phyloP scores from a whole-genome alignment of 2,113 vertebrate genomes.

The Mohoua ochrocephala region DNA sequence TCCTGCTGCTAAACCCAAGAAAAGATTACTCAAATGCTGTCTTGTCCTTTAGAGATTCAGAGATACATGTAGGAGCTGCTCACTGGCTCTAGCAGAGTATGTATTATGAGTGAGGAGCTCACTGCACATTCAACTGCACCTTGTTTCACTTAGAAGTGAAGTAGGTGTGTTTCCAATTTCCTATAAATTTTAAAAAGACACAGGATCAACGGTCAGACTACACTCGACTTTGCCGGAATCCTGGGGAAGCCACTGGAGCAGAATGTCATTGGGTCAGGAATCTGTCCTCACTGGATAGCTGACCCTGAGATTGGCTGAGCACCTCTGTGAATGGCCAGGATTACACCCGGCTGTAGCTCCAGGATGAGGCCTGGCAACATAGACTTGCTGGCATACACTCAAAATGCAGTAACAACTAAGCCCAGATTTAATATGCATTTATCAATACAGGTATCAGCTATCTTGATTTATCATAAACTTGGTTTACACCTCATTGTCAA shows the following conservation, averaged over 20 bases:
- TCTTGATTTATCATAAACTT: background rate
- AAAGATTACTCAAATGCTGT: background rate
- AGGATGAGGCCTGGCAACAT: background rate
- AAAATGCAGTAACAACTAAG: background rate
- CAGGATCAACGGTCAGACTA: background rate
- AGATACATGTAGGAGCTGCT: background rate
- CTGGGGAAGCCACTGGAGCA: background rate
- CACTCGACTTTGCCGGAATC: fast-evolving
- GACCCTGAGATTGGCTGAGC: background rate
- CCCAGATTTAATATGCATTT: background rate
- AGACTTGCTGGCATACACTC: background rate
- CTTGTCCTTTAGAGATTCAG: background rate
- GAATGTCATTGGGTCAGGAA: background rate
- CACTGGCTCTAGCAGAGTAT: background rate
- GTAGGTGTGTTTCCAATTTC: background rate
- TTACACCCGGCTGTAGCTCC: background rate
- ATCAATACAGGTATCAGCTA: background rate
- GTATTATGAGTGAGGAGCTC: background rate
- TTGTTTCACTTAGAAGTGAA: background rate
- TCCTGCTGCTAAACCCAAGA: background rate
- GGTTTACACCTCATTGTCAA: background rate
- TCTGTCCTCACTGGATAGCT: background rate
- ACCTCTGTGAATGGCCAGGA: background rate
- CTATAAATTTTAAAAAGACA: background rate
- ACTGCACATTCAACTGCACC: background rate